A percentile compares a stretch with the other conserved stretches of the same genome.
Evolutionary conservation across 2,888 invertebrate species (phyloP).

Genomic region (Eutolmus rufibarbis): DNA sequence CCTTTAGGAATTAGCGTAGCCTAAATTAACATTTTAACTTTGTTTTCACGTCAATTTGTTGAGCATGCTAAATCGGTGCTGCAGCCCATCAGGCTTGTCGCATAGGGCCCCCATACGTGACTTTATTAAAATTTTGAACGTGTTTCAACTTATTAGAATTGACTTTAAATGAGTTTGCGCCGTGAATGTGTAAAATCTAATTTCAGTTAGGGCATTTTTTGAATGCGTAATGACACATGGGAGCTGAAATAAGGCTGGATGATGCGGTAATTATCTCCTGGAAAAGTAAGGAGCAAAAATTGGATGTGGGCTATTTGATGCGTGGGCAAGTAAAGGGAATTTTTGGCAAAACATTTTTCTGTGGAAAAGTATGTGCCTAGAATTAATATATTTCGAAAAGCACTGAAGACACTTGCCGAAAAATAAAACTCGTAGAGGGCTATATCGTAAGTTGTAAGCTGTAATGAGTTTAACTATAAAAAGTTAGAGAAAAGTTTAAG

Average conservation of each 20-base stretch:
- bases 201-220: slow-evolving; percentile 20
- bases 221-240: slow-evolving; percentile 19
- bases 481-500: background rate
- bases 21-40: slow-evolving; percentile 37
- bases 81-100: background rate
- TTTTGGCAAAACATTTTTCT: background rate
- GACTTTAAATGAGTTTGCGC: slow-evolving; percentile 27
- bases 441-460: background rate
- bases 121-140: slow-evolving; percentile 39
- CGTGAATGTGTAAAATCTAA: background rate
- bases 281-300: background rate
- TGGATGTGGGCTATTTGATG: background rate
- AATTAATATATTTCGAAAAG: background rate
- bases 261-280: background rate
- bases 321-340: background rate
- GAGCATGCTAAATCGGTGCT: slow-evolving; percentile 17
- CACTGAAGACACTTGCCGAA: background rate
- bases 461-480: background rate
- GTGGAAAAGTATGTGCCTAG: background rate
- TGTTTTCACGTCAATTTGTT: slow-evolving; percentile 15
- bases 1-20: slow-evolving; percentile 32
- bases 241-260: background rate
- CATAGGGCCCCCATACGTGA: slow-evolving; percentile 24
- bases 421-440: too few species aligned
- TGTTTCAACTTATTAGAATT: slow-evolving; percentile 31